These are phyloP conservation scores for Actinemys pallida DNA, from an alignment of 2,113 vertebrate species.

Conservation along the genomic window DNA sequence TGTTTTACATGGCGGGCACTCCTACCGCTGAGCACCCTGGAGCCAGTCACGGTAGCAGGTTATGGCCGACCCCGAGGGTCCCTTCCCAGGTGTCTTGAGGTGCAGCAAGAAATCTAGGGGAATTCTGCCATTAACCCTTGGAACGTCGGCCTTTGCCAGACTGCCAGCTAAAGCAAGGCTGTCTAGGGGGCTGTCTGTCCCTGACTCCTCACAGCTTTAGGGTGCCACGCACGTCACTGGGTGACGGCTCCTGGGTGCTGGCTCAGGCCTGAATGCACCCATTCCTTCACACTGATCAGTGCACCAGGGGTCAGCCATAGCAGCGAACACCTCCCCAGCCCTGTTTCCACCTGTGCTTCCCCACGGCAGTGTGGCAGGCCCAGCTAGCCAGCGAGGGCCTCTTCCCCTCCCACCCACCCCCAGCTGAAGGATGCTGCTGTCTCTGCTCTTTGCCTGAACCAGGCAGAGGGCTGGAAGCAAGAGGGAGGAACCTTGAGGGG, in stretches of 20 bases:
- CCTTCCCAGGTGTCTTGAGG: background rate
- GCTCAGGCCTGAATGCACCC: background rate
- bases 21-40: background rate
- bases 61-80: background rate
- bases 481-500: too few species aligned
- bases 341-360: background rate
- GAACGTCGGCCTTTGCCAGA: background rate
- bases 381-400: background rate
- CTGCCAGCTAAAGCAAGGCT: background rate
- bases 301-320: background rate
- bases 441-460: background rate
- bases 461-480: background rate
- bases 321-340: too few species aligned
- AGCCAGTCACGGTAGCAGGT: background rate
- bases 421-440: background rate
- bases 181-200: background rate
- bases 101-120: background rate
- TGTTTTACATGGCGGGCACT: background rate
- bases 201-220: background rate
- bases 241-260: background rate
- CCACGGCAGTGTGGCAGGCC: too few species aligned
- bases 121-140: background rate
- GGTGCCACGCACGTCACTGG: background rate
- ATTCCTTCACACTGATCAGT: background rate
- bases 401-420: background rate